Evolutionary conservation across 1,140 invertebrate species (phyloP), one percentile per base, ranked within the genome.

Genomic region (Pogonognathellus flavescens): DNA sequence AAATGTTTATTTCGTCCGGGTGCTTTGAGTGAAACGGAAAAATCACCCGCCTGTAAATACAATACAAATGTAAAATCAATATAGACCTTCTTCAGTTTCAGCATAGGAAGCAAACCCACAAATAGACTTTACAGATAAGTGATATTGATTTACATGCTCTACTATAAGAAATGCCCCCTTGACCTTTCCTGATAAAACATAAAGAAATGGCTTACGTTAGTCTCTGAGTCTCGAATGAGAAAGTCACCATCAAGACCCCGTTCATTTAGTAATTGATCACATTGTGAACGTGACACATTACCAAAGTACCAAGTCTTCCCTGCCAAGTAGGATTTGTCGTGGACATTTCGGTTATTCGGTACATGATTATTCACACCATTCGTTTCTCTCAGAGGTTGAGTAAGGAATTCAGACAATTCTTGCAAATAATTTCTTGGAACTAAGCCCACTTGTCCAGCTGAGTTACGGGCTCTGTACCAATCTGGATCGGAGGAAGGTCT

Each of bases 1-100:
- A 99, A 99, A 92, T 99, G 98, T 91, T 99, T 99, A 92, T 99
- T 99, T 86, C 98, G 95, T 52, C 96, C 96, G 76, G 97, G 95
- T 66, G 98, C 98, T 92, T 99, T 99, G 89, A 99, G 92, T 50
- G 98, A 99, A 88, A 99, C 98, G 55, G 98, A 99, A 91, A 96
- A 99, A 92, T 99, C 98, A 85, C 98, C 98, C 92, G 97, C 95
- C 98, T 99, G 91, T 20, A 86, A 86, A 10, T 41, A 52, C 50
- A 8, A 22, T 53, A 11, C 1, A 20, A 22, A 57, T 25, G 2
- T 60, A 52, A 52, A 49, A 1, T 70, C 22, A 76, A 4, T 16
- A 14, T 57, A 59, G 5, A 84, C 18, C 10, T 85, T n/a, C n/a
- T 57, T 16, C 14, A 66, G n/a, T n/a, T n/a, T n/a, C 25, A 22